These are phyloP conservation scores for Prostheceraeus crozeri DNA, from an alignment of 2,888 invertebrate genomes.

Conservation along the genomic window DNA sequence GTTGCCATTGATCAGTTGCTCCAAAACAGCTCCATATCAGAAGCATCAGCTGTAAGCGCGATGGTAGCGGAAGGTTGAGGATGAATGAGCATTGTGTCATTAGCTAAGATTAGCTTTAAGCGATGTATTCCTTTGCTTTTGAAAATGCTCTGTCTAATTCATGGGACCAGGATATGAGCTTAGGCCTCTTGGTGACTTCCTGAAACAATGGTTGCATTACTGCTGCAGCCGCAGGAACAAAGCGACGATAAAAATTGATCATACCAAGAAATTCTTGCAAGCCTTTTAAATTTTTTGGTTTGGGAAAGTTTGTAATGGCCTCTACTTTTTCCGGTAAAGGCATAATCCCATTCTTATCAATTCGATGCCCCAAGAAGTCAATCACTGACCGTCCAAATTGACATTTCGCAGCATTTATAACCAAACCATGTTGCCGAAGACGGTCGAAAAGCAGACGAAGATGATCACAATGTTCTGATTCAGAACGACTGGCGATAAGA, in stretches of 20 bases:
- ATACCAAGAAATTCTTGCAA: conserved; percentile 33
- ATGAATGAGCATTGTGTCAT: neutral
- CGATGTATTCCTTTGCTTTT: too few species aligned
- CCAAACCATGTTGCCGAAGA: neutral
- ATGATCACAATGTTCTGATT: neutral
- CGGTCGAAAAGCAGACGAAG: neutral
- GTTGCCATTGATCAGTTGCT: conserved; percentile 35
- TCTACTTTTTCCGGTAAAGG: conserved; percentile 2
- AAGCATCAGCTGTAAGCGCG: conserved; percentile 7
- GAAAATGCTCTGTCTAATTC: too few species aligned
- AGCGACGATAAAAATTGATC: conserved; percentile 41
- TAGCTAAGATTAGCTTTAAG: too few species aligned
- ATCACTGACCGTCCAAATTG: neutral
- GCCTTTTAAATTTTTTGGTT: neutral
- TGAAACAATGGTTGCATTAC: conserved; percentile 24
- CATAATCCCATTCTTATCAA: neutral
- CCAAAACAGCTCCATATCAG: conserved; percentile 25
- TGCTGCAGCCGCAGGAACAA: conserved; percentile 38
- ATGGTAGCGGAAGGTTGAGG: neutral
- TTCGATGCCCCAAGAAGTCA: conserved; percentile 12
- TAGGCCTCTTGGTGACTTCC: too few species aligned
- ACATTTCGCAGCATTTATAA: conserved; percentile 4
- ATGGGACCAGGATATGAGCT: too few species aligned
- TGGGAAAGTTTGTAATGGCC: conserved; percentile 6
- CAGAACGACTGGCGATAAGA: conserved; percentile 1